Evolutionary conservation across 2,113 vertebrate genomes (phyloP).

Genomic region (Oxygymnocypris stewartii): DNA sequence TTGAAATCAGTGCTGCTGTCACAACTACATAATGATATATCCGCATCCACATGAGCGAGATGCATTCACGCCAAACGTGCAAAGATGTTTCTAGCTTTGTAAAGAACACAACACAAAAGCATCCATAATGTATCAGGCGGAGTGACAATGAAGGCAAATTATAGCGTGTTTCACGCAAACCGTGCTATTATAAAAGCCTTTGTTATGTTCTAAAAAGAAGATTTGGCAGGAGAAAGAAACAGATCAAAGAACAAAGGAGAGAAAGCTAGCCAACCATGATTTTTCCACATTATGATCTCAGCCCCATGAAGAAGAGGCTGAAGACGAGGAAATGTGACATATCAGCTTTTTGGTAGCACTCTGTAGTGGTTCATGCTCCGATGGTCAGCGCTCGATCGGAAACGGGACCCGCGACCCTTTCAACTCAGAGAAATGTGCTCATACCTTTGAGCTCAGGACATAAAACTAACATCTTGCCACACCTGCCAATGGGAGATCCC

Average conservation of each 20-base stretch:
- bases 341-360: slow-evolving; percentile 35
- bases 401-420: slow-evolving; percentile 21
- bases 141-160: slow-evolving; percentile 33
- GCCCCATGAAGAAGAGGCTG: slow-evolving; percentile 45
- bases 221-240: slow-evolving; percentile 52
- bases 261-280: slow-evolving; percentile 9
- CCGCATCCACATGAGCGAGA: neutral
- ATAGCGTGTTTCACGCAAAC: slow-evolving; percentile 6
- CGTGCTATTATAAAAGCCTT: slow-evolving; percentile 22
- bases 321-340: slow-evolving; percentile 58
- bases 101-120: slow-evolving; percentile 27
- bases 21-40: slow-evolving; percentile 33
- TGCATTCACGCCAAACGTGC: neutral
- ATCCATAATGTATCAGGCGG: slow-evolving; percentile 4
- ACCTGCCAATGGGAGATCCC: neutral
- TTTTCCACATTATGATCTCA: slow-evolving; percentile 34
- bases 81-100: neutral
- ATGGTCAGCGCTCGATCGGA: slow-evolving; percentile 17
- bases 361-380: slow-evolving; percentile 11
- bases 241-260: slow-evolving; percentile 57
- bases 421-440: slow-evolving; percentile 6
- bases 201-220: slow-evolving; percentile 41
- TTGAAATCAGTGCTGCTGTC: neutral
- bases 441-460: neutral
- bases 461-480: neutral